Base-by-base conservation (phyloP, 2,888 invertebrate species). In the Perithous albicinctus region DNA sequence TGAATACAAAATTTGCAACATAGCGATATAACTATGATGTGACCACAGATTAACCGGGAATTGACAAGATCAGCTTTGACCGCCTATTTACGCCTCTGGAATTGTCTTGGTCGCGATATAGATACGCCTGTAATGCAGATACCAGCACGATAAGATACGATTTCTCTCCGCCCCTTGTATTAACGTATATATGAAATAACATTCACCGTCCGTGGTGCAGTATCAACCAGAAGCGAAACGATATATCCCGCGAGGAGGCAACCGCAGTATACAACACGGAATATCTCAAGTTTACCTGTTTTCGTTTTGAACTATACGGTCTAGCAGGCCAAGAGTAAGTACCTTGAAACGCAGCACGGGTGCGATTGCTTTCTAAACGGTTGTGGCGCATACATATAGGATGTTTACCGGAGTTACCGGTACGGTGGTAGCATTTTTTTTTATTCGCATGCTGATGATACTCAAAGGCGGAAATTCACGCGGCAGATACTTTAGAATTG, bases 121-220 rank as follows among this genome's bases (percentile, higher is more conserved):
- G 61, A 61, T 73, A 67, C 35, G 48, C 29, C 48, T 2, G 43
- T 18, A 29, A 12, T 10, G 15, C 8, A 51, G 73, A 79, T 67
- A 74, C 61, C 38, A 63, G 18, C 29, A 29, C 41, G 79, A 79
- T 81, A 81, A 78, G 63, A 43, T 38, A 78, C 69, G 46, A 38
- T 43, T 51, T 23, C 1, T 18, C n/a, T 20, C 63, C n/a, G 48
- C 32, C 51, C 35, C 29, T n/a, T 64, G 18, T 23, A 43, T 2
- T 12, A 29, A 41, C 46, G 69, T 78, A 69, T 70, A 74, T 74
- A 74, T 54, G 10, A 59, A 10, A 67, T 38, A 56, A 48, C 63
- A 20, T 77, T 20, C 56, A 23, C 63, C 54, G 74, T 63, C 46
- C 63, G 64, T 26, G 26, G 67, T n/a, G 35, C 79, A 74, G 69